Conservation (phyloP, 2,888 invertebrate genomes). For the Drosophila yooni region DNA sequence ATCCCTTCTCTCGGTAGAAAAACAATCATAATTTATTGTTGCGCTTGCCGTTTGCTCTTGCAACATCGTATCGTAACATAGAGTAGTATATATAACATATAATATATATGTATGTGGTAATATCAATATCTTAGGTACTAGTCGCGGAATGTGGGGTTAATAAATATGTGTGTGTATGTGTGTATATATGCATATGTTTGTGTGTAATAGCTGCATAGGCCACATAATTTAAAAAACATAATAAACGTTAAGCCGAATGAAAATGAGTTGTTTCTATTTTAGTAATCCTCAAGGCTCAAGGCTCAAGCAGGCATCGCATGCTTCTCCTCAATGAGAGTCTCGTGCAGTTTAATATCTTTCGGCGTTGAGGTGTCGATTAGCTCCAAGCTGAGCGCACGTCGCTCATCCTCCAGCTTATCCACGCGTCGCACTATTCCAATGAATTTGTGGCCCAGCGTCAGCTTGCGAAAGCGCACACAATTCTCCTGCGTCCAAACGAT, state of each 20-base stretch:
- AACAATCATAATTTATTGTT: slow-evolving; percentile 58
- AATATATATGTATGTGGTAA: slow-evolving; percentile 4
- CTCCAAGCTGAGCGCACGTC: slow-evolving; percentile 88
- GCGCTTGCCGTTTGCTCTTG: slow-evolving; percentile 55
- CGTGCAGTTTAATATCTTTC: slow-evolving; percentile 89
- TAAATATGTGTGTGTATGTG: slow-evolving; percentile 41
- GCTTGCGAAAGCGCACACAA: slow-evolving; percentile 89
- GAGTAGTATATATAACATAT: slow-evolving; percentile 3
- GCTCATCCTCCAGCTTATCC: slow-evolving; percentile 87
- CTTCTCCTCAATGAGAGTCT: slow-evolving; percentile 88
- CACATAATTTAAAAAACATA: slow-evolving; percentile 46
- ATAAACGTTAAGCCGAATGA: slow-evolving; percentile 49
- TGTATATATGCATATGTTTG: slow-evolving; percentile 13
- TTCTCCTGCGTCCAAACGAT: slow-evolving; percentile 87
- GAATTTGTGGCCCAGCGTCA: slow-evolving; percentile 89
- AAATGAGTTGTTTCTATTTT: slow-evolving; percentile 20
- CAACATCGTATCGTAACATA: slow-evolving; percentile 28
- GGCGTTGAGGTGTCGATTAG: slow-evolving; percentile 90
- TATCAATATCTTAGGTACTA: slow-evolving; percentile 39
- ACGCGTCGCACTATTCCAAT: slow-evolving; percentile 89
- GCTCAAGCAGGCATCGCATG: slow-evolving; percentile 84
- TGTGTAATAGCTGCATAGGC: slow-evolving; percentile 22
- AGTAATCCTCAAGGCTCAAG: slow-evolving; percentile 12
- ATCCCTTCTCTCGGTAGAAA: slow-evolving; percentile 89
- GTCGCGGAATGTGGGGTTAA: slow-evolving; percentile 50